Percentiles rank a stretch among this genome's conserved stretches.
phyloP scores from a whole-genome alignment of 2,113 vertebrate species.

The Neolamprologus kungweensis region DNA sequence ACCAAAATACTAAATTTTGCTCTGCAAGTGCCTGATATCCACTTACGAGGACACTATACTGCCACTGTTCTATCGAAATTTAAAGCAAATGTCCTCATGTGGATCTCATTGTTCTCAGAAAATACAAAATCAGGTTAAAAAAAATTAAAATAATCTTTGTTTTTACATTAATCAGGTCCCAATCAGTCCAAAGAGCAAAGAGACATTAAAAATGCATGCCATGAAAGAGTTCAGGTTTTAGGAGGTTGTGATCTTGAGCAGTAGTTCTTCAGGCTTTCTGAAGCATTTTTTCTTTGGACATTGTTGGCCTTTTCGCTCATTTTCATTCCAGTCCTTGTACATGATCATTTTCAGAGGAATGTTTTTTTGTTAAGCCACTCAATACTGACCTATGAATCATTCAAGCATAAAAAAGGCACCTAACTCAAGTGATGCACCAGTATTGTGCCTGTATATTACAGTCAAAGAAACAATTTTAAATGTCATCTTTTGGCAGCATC shows the following conservation, averaged over 20 bases:
- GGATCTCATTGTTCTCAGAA: not conserved
- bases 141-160: not conserved
- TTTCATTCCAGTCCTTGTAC: not conserved
- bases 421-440: not conserved
- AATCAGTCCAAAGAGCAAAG: not conserved
- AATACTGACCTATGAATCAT: not conserved
- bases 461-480: not conserved
- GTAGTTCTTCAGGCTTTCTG: not conserved
- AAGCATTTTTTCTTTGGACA: not conserved
- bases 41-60: not conserved
- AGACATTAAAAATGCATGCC: not conserved
- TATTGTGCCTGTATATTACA: not conserved
- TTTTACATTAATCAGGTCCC: not conserved
- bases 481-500: not conserved
- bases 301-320: not conserved
- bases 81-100: not conserved
- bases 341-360: not conserved
- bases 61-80: not conserved
- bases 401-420: not conserved
- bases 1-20: not conserved
- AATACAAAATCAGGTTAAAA: not conserved
- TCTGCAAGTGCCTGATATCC: not conserved
- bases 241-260: not conserved
- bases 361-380: not conserved
- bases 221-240: not conserved